phyloP scores from a whole-genome alignment of 2,888 invertebrate species.

The Dicyrtoma fusca region DNA sequence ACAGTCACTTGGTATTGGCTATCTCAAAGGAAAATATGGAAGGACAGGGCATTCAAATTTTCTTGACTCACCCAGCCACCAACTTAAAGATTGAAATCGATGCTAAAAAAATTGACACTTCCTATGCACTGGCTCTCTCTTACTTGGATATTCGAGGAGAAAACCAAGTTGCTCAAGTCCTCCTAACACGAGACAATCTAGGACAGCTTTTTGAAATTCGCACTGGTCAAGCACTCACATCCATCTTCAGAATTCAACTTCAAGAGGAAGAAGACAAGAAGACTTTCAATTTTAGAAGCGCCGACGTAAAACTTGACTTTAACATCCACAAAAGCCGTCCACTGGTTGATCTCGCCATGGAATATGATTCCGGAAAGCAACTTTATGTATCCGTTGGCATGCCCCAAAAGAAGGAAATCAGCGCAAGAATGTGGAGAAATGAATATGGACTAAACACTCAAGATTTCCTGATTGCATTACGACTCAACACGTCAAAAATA shows the following conservation, averaged over 20 bases:
- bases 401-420: constrained; percentile 57
- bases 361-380: constrained; percentile 39
- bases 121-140: constrained; percentile 36
- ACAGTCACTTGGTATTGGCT: constrained; percentile 44
- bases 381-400: constrained; percentile 56
- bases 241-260: background rate
- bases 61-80: constrained; percentile 42
- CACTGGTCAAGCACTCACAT: background rate
- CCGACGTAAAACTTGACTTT: constrained; percentile 35
- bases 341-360: constrained; percentile 41
- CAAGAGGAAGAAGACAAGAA: constrained; percentile 9
- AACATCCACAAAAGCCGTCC: constrained; percentile 43
- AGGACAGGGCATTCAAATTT: constrained; percentile 18
- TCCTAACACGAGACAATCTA: background rate
- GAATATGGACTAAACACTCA: constrained; percentile 54
- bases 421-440: constrained; percentile 52
- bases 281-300: background rate
- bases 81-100: constrained; percentile 41
- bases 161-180: constrained; percentile 15
- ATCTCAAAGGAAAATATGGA: background rate
- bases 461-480: constrained; percentile 55
- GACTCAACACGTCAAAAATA: constrained; percentile 57
- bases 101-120: constrained; percentile 9
- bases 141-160: constrained; percentile 41
- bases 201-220: constrained; percentile 12